Percentiles rank a stretch among this genome's conserved stretches.
These are phyloP conservation scores for Malaclemys terrapin DNA, from an alignment of 2,113 vertebrate genomes.

Conservation along the genomic window DNA sequence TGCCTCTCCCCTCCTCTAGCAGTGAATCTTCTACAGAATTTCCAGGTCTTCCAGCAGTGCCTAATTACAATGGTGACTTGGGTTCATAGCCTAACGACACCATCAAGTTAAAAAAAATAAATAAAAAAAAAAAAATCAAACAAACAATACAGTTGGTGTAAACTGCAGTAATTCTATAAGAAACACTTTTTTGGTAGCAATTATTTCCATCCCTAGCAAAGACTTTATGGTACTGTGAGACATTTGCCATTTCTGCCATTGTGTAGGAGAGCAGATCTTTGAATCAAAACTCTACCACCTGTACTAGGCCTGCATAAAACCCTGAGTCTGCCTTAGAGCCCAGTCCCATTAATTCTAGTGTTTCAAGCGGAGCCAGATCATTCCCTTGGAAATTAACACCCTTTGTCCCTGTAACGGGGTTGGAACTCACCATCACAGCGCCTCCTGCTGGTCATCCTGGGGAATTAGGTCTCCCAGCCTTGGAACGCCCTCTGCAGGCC, in stretches of 20 bases:
- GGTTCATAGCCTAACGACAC: background rate
- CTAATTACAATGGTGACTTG: background rate
- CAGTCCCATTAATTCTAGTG: background rate
- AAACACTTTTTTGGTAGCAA: background rate
- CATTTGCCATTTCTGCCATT: background rate
- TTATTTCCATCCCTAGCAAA: background rate
- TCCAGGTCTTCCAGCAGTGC: background rate
- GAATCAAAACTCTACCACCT: background rate
- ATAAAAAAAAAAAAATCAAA: too few relatives aligned
- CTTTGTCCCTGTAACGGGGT: background rate
- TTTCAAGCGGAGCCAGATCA: background rate
- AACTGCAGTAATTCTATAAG: background rate
- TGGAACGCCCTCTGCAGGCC: too few relatives aligned
- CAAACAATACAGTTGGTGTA: background rate
- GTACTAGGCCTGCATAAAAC: background rate
- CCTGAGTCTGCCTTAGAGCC: background rate
- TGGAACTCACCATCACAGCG: too few relatives aligned
- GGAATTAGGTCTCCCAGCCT: too few relatives aligned
- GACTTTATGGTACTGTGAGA: background rate
- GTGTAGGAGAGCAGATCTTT: background rate
- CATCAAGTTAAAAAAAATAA: background rate
- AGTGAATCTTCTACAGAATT: background rate
- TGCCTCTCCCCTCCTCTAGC: background rate
- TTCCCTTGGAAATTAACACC: background rate
- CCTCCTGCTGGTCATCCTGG: too few relatives aligned